These are phyloP conservation scores for Peromyscus attwateri DNA, from an alignment of 2,797 vertebrate species.

Conservation along the genomic window DNA sequence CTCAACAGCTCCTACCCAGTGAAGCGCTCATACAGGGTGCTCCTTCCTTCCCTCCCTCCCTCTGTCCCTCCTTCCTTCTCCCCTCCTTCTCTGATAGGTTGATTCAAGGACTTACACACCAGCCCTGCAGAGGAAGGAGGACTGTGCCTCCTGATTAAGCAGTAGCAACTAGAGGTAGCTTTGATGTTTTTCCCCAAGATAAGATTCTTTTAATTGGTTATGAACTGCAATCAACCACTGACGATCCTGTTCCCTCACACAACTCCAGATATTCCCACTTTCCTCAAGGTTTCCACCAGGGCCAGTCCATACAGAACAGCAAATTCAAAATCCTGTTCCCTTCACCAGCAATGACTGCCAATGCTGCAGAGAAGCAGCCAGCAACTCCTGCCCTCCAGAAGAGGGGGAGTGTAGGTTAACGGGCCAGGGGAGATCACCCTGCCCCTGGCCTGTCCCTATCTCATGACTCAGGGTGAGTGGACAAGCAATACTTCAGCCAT, in stretches of 20 bases:
- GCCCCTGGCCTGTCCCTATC: not conserved
- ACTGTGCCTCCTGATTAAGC: no score
- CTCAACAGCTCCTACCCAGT: not conserved
- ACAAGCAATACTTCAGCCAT: not conserved
- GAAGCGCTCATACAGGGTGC: not conserved
- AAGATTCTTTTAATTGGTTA: not conserved
- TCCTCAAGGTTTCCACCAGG: not conserved
- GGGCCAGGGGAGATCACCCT: not conserved
- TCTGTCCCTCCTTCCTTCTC: not conserved
- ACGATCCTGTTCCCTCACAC: not conserved
- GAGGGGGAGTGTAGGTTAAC: not conserved
- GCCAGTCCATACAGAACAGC: not conserved
- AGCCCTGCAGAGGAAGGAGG: not conserved
- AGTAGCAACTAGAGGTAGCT: not conserved
- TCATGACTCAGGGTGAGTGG: not conserved
- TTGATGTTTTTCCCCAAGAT: not conserved
- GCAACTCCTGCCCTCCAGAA: not conserved
- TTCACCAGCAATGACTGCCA: not conserved
- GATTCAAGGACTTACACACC: not conserved
- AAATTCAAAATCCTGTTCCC: not conserved
- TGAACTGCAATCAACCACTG: not conserved
- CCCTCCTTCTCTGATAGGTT: not conserved
- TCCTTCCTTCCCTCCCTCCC: no score
- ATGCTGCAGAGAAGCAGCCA: not conserved
- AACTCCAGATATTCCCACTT: not conserved